Evolutionary conservation across 2,888 invertebrate species (phyloP), one percentile per base, ranked within the genome.

Genomic region (Neoitamus cyanurus): DNA sequence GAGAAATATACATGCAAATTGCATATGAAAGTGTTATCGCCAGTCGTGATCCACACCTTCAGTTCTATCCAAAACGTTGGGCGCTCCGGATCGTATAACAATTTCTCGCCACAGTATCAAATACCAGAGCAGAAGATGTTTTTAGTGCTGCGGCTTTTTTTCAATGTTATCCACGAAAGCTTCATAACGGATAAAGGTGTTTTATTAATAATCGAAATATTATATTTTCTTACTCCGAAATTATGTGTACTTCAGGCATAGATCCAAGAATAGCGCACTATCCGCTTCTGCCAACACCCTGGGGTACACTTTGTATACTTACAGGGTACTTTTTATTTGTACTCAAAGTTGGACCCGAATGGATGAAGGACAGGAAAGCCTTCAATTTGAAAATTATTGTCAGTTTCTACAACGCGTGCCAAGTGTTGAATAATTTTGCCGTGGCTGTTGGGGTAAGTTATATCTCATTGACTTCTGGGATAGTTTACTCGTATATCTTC

Each of bases 271-370:
- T 95, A 5, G 93, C 94, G 86, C 90, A 92, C 82, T 95, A 94
- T 93, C 93, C 94, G 2, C 89, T 97, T 46, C 93, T 95, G 88
- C 92, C 93, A 0, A 93, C 94, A 37, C 95, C 96, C 2, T 93
- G 93, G 89, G 94, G 94, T 83, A 92, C 93, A 0, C 2, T 94
- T 0, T 75, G 90, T 0, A 87, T 96, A 15, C 90, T 94, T 4
- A 90, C 90, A 0, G 84, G 92, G 0, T 97, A 97, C 89, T 91
- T 96, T 13, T 92, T 94, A 87, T 94, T 96, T 87, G 94, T 96
- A 0, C 91, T 94, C 31, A 93, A 93, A 88, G 92, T 94, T 89
- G 97, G 97, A 0, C 97, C 97, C 0, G 91, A 92, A 68, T 92
- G 94, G 89, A 96, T 96, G 96, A 92, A 93, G 84, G 92, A 94